phyloP scores from a whole-genome alignment of 2,888 invertebrate genomes.

The Mesoligia furuncula region DNA sequence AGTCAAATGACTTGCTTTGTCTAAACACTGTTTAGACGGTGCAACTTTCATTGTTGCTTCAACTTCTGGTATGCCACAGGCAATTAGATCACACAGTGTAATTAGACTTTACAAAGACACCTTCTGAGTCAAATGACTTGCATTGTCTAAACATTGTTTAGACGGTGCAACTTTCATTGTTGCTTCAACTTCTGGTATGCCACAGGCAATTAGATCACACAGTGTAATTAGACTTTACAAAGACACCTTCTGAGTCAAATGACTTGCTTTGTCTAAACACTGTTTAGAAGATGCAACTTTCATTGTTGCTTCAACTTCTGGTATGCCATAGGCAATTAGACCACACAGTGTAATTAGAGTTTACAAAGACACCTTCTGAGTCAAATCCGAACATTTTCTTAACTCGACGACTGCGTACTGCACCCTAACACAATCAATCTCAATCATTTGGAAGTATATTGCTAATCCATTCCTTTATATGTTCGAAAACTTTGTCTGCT shows the following conservation, averaged over 20 bases:
- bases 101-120: no score
- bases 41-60: no score
- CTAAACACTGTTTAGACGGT: no score
- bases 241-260: neutral
- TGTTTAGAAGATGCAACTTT: neutral
- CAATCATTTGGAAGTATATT: no score
- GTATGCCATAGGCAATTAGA: neutral
- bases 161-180: neutral
- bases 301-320: neutral
- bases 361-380: neutral
- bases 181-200: neutral
- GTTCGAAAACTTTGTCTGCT: no score
- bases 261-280: neutral
- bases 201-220: neutral
- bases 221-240: neutral
- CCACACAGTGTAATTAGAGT: neutral
- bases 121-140: neutral
- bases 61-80: no score
- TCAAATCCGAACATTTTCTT: neutral
- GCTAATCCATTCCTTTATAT: no score
- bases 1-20: no score
- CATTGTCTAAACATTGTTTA: neutral
- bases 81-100: no score
- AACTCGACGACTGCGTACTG: neutral
- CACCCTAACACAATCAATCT: no score